Evolutionary conservation across 2,888 invertebrate genomes (phyloP).

Genomic region (Xestoiulus laeticollis): DNA sequence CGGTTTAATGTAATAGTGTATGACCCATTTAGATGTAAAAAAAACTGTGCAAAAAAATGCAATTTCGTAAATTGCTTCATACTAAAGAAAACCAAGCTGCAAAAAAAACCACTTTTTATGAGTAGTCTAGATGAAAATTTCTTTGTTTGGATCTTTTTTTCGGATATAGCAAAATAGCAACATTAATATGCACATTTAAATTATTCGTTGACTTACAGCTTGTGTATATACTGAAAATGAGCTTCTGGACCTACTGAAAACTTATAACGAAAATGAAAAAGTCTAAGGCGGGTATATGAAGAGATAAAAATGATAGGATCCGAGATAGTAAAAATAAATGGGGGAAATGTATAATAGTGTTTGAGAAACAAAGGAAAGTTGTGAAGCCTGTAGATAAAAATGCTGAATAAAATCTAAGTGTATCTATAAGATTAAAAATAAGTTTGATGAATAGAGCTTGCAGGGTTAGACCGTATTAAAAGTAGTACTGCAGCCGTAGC

Average conservation of each 20-base stretch:
- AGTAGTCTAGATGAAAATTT: constrained; percentile 32
- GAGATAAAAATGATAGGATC: neutral
- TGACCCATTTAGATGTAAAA: constrained; percentile 21
- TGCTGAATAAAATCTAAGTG: constrained; percentile 34
- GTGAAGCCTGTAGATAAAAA: constrained; percentile 40
- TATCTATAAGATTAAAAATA: neutral
- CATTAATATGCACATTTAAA: constrained; percentile 41
- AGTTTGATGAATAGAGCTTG: constrained; percentile 16
- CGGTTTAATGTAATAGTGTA: constrained; percentile 43
- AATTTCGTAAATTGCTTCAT: constrained; percentile 34
- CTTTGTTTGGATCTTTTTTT: constrained; percentile 14
- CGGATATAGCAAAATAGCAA: constrained; percentile 30
- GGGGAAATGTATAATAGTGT: neutral
- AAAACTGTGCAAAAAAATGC: constrained; percentile 32
- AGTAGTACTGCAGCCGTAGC: neutral
- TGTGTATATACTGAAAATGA: neutral
- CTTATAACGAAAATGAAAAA: neutral
- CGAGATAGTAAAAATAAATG: constrained; percentile 34
- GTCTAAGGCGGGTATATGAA: neutral
- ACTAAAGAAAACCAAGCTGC: constrained; percentile 14
- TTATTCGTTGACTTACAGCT: constrained; percentile 27
- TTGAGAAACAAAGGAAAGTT: constrained; percentile 31
- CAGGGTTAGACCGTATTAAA: neutral
- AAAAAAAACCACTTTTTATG: constrained; percentile 14
- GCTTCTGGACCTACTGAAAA: neutral